These are phyloP conservation scores for Lindbergichthys nudifrons DNA, from an alignment of 2,797 vertebrate genomes.

Conservation along the genomic window DNA sequence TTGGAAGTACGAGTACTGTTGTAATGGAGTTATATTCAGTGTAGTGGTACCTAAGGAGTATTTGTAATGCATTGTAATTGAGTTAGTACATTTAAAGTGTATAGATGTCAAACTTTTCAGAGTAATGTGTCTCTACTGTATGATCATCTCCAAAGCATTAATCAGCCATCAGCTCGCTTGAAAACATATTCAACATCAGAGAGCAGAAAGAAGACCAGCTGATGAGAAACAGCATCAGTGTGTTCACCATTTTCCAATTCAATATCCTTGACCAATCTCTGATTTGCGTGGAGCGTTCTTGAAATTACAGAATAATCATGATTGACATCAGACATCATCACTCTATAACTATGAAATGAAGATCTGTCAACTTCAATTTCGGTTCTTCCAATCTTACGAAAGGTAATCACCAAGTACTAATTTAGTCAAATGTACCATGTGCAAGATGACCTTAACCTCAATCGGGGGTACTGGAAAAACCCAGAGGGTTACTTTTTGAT, in stretches of 20 bases:
- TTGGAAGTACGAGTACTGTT: not conserved
- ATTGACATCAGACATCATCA: constrained; percentile 51
- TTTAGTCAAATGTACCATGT: not conserved
- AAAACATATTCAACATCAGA: not conserved
- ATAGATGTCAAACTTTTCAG: not conserved
- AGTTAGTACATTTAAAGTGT: not conserved
- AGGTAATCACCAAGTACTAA: not conserved
- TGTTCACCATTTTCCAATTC: not conserved
- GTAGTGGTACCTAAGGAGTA: not conserved
- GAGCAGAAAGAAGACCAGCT: not conserved
- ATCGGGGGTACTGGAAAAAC: not conserved
- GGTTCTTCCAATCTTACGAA: constrained; percentile 13
- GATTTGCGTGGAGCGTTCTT: constrained; percentile 39
- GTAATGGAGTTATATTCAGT: not conserved
- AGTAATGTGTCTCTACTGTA: not conserved
- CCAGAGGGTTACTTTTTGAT: not conserved
- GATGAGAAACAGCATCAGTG: constrained; percentile 1
- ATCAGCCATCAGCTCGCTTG: not conserved
- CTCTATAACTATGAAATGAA: constrained; percentile 53
- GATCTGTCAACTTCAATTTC: constrained; percentile 54
- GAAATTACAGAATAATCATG: constrained; percentile 49
- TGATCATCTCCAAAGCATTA: not conserved
- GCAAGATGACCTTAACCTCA: not conserved
- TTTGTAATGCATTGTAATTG: not conserved
- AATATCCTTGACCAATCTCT: constrained; percentile 44